Evolutionary conservation across 2,113 vertebrate genomes (phyloP).

Genomic region (Suncus etruscus): DNA sequence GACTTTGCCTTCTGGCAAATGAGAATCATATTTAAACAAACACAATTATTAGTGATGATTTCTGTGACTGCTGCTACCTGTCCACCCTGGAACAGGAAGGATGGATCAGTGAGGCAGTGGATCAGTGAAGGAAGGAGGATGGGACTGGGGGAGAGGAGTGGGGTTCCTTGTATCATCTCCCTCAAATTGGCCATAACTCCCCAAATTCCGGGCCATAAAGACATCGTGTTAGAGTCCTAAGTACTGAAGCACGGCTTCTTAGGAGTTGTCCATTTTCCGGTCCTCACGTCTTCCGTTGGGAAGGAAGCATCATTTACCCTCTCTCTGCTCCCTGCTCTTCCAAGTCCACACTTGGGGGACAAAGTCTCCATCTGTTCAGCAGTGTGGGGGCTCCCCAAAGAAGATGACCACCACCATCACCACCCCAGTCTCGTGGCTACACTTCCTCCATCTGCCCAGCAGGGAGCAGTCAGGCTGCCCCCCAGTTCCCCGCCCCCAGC

Average conservation of each 20-base stretch:
- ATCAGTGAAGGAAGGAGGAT: not conserved
- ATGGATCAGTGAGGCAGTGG: too few species aligned
- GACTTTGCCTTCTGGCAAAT: not conserved
- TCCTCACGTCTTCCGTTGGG: not conserved
- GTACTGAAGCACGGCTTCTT: not conserved
- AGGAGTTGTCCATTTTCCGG: not conserved
- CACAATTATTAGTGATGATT: not conserved
- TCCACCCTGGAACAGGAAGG: too few species aligned
- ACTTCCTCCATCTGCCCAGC: slow-evolving; percentile 29
- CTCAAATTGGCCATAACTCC: not conserved
- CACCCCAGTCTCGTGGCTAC: not conserved
- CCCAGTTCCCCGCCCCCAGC: slow-evolving; percentile 58
- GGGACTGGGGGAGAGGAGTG: not conserved
- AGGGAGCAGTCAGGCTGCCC: slow-evolving; percentile 58
- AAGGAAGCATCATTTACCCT: not conserved
- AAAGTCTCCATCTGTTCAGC: not conserved
- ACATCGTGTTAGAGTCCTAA: not conserved
- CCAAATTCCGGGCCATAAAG: not conserved
- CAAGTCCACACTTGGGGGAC: not conserved
- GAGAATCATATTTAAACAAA: slow-evolving; percentile 2
- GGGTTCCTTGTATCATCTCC: not conserved
- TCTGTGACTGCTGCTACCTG: too few species aligned
- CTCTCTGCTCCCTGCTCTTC: not conserved
- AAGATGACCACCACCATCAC: not conserved
- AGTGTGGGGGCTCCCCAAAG: not conserved